These are phyloP conservation scores for Rallus crepitans DNA, from an alignment of 2,797 vertebrate species.

Conservation along the genomic window DNA sequence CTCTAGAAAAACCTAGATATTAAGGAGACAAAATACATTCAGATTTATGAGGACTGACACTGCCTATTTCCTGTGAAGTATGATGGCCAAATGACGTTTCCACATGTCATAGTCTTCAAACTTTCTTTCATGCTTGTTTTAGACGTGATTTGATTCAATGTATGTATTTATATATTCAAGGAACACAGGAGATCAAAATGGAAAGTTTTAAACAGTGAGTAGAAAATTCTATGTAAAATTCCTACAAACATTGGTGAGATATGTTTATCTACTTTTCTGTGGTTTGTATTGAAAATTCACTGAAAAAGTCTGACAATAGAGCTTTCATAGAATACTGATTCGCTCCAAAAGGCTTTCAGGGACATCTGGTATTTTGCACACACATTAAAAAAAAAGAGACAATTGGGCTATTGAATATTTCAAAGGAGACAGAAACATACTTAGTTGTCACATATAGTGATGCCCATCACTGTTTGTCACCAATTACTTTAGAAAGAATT, in stretches of 20 bases:
- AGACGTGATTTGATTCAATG: neutral
- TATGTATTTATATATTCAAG: neutral
- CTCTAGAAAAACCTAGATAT: neutral
- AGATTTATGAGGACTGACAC: neutral
- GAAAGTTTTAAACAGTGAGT: neutral
- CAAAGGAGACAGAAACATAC: neutral
- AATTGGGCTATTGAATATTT: neutral
- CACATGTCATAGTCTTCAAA: neutral
- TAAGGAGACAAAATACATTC: neutral
- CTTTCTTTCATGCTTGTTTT: neutral
- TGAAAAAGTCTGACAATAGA: neutral
- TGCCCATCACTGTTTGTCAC: neutral
- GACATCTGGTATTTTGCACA: neutral
- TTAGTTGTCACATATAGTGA: neutral
- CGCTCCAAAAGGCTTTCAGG: neutral
- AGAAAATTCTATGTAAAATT: neutral
- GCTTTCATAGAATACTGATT: neutral
- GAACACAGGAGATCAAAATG: neutral
- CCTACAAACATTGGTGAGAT: neutral
- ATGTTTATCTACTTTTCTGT: neutral
- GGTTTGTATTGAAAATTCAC: neutral
- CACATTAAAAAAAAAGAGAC: neutral
- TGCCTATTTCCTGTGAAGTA: neutral
- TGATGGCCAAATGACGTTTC: neutral
- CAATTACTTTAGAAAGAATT: neutral